Percentiles rank a stretch among this genome's conserved stretches.
phyloP scores from a whole-genome alignment of 2,797 vertebrate genomes.

The Nyctalus aviator region DNA sequence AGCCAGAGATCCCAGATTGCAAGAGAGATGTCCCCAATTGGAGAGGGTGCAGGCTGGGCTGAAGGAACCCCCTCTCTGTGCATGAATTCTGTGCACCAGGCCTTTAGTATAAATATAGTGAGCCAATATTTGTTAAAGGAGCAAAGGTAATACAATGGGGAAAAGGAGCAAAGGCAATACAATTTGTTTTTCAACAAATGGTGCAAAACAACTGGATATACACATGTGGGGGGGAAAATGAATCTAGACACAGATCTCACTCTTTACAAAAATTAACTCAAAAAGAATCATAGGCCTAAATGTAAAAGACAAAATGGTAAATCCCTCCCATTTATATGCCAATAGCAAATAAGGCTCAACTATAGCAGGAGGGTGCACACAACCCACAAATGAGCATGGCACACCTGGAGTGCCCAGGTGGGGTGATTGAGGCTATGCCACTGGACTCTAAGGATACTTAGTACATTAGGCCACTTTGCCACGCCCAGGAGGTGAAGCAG shows the following conservation, averaged over 20 bases:
- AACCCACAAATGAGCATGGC: background rate
- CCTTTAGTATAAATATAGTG: too few relatives aligned
- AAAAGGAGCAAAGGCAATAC: background rate
- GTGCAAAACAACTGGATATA: background rate
- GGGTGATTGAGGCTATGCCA: background rate
- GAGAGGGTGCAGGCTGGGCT: too few relatives aligned
- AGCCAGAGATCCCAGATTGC: too few relatives aligned
- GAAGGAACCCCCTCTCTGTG: too few relatives aligned
- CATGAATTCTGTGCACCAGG: too few relatives aligned
- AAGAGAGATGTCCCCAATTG: too few relatives aligned
- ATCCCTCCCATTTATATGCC: background rate
- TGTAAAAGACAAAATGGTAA: background rate
- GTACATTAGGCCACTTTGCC: background rate
- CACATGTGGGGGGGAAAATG: background rate
- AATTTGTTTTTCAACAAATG: background rate
- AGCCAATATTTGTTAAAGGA: background rate
- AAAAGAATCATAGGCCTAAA: background rate
- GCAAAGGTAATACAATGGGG: background rate
- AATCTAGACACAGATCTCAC: background rate
- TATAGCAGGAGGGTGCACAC: background rate
- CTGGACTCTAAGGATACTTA: background rate
- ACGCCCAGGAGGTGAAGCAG: background rate
- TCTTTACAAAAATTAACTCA: background rate
- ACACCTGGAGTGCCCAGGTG: background rate
- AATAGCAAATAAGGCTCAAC: background rate